A percentile compares a stretch with the other conserved stretches of the same genome.
These are phyloP conservation scores for Diplazon laetatorius DNA, from an alignment of 2,888 invertebrate genomes.

Conservation along the genomic window DNA sequence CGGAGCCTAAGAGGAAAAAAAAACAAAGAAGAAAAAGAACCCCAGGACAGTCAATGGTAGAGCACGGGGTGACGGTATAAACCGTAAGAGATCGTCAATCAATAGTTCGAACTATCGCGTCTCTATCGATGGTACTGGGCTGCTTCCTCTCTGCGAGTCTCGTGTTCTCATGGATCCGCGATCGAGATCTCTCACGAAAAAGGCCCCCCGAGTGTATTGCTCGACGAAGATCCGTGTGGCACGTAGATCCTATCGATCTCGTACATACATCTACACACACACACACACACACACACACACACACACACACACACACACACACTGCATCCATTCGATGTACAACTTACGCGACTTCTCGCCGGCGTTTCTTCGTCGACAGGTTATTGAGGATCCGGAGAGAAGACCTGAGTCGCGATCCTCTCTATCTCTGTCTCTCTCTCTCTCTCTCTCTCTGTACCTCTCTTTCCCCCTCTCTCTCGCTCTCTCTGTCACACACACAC, in stretches of 20 bases:
- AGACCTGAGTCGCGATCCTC: slow-evolving; percentile 24
- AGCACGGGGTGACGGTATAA: background rate
- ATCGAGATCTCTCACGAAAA: slow-evolving; percentile 68
- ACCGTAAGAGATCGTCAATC: slow-evolving; percentile 55
- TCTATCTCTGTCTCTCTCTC: too few species aligned
- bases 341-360: slow-evolving; percentile 29
- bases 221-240: slow-evolving; percentile 43
- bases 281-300: background rate
- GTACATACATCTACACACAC: slow-evolving; percentile 5
- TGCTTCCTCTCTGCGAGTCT: slow-evolving; percentile 34
- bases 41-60: background rate
- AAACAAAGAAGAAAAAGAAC: too few species aligned
- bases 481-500: too few species aligned
- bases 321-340: slow-evolving; percentile 44
- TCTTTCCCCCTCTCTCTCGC: too few species aligned
- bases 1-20: background rate
- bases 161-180: slow-evolving; percentile 64
- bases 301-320: too few species aligned
- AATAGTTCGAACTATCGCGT: slow-evolving; percentile 49
- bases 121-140: slow-evolving; percentile 37
- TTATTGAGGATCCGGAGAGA: slow-evolving; percentile 55
- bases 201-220: slow-evolving; percentile 40
- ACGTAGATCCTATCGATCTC: slow-evolving; percentile 66
- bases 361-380: slow-evolving; percentile 54
- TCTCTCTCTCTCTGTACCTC: too few species aligned